A percentile compares a stretch with the other conserved stretches of the same genome.
Conservation (phyloP, 2,113 vertebrate genomes). For the Butorides virescens region DNA sequence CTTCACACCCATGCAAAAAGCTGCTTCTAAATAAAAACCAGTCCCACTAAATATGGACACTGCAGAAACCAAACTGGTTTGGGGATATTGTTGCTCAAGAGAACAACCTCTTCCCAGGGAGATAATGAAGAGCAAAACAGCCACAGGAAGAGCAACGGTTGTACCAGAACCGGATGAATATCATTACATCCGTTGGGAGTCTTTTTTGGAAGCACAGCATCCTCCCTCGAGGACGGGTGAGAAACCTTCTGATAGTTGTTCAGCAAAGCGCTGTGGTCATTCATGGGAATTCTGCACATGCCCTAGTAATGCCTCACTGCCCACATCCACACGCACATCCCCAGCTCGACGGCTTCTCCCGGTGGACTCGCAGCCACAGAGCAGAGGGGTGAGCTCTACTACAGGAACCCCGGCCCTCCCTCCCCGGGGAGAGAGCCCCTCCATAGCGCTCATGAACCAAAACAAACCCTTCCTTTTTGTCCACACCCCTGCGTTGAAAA, state of each 20-base stretch:
- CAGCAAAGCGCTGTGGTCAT: not conserved
- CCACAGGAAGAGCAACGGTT: not conserved
- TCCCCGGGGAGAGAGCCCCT: not conserved
- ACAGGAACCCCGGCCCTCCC: not conserved
- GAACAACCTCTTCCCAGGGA: constrained; percentile 50
- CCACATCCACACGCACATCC: not conserved
- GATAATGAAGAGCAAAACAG: constrained; percentile 59
- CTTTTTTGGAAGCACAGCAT: not conserved
- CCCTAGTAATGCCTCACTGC: not conserved
- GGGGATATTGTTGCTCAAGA: constrained; percentile 26
- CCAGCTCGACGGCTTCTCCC: not conserved
- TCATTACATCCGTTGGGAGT: not conserved
- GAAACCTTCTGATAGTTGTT: not conserved
- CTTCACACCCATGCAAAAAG: constrained; percentile 30
- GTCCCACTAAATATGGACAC: not conserved
- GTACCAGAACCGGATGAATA: not conserved
- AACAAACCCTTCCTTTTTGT: not conserved
- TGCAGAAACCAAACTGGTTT: constrained; percentile 15
- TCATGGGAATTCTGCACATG: not conserved
- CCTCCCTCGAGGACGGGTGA: constrained; percentile 1
- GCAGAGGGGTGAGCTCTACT: not conserved
- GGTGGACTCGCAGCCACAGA: not conserved
- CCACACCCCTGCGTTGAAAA: not conserved
- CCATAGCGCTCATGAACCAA: accelerated
- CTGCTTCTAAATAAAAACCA: constrained; percentile 54